Base-by-base conservation (phyloP, 1,140 invertebrate genomes). In the Ptiloglossa arizonensis region DNA sequence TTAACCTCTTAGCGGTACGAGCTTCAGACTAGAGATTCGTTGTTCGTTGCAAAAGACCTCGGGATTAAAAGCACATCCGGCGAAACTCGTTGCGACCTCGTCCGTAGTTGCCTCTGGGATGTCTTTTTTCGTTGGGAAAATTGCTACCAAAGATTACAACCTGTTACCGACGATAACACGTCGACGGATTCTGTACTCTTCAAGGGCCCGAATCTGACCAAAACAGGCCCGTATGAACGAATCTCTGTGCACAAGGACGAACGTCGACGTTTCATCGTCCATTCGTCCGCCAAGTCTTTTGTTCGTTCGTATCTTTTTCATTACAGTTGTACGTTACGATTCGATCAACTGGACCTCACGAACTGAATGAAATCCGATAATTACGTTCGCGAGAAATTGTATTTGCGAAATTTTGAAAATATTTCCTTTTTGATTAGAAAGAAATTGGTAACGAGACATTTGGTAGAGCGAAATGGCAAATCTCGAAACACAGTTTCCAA, bases 31-130 rank as follows among this genome's bases (percentile, higher is more conserved):
- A 56, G 50, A 17, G 19, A 38, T 68, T 15, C 66, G 50, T 50
- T n/a, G 22, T 41, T 54, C 62, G 68, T 79, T 64, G 64, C 70
- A 71, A 67, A 81, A 32, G 32, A 80, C 62, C 29, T 48, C 27
- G 48, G 69, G 78, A 81, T 81, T 81, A 81, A 81, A 81, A 69
- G 59, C 57, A 62, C 56, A 60, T 46, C 44, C 22, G 50, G 32
- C 22, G 50, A 32, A 71, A 46, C 56, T 81, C 56, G 78, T 57
- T 67, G 41, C 46, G 63, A 67, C 66, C 63, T 63, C 24, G 62
- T 80, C 62, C 56, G 29, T 68, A 74, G 60, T 60, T 71, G 41
- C 41, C 27, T 35, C 13, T 6, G 13, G 11, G 38, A 24, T 22
- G 24, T 62, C 29, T 38, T 60, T 71, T 60, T 60, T 32, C 69